phyloP scores from a whole-genome alignment of 2,113 vertebrate species.

The Pelobates fuscus region DNA sequence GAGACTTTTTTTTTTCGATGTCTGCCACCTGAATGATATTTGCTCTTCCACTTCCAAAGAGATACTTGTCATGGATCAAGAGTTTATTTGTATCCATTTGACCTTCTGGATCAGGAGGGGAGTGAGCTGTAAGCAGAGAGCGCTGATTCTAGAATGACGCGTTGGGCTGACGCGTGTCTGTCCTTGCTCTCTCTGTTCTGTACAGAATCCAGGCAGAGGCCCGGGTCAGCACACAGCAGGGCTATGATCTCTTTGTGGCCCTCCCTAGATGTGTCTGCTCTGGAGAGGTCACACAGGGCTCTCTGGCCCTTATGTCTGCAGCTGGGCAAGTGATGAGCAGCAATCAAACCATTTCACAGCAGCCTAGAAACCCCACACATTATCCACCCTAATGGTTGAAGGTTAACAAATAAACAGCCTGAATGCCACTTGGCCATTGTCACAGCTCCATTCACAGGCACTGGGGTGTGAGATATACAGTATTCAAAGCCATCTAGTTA shows the following conservation, averaged over 20 bases:
- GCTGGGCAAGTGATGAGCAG: neutral
- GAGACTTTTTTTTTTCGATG: conserved; percentile 59
- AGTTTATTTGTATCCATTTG: conserved; percentile 34
- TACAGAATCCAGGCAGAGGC: conserved; percentile 37
- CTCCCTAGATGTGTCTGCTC: conserved; percentile 49
- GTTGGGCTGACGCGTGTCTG: conserved; percentile 52
- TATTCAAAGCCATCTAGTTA: conserved; percentile 27
- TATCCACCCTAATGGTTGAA: neutral
- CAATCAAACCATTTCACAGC: neutral
- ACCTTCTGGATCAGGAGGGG: conserved; percentile 25
- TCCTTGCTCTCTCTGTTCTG: conserved; percentile 47
- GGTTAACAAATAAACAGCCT: conserved; percentile 37
- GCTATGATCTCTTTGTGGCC: conserved; percentile 50
- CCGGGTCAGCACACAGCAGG: conserved; percentile 53
- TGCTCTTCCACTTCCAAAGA: conserved; percentile 50
- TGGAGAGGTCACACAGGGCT: conserved; percentile 1
- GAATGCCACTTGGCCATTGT: conserved; percentile 25
- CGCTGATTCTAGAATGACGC: conserved; percentile 38
- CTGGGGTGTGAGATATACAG: conserved; percentile 44
- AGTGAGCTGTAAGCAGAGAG: conserved; percentile 19
- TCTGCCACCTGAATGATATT: conserved; percentile 56
- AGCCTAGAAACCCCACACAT: neutral
- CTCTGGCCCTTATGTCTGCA: neutral
- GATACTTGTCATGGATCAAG: conserved; percentile 44
- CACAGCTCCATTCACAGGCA: conserved; percentile 9